Evolutionary conservation across 2,797 vertebrate species (phyloP).

Genomic region (Myripristis murdjan): DNA sequence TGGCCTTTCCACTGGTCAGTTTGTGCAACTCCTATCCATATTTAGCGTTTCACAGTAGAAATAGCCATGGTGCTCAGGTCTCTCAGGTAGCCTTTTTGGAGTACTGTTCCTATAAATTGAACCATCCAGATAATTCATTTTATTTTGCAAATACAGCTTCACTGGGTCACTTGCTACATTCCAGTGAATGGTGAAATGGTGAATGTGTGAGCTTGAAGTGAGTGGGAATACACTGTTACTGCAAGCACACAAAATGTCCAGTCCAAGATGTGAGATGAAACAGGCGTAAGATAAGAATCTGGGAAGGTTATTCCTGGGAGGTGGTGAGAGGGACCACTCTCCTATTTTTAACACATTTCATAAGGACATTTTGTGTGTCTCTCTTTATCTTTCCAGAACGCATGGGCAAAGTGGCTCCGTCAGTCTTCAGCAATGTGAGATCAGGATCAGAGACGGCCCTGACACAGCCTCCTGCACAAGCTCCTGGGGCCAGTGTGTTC

Average conservation of each 20-base stretch:
- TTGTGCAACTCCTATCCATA: not conserved
- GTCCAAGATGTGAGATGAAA: no score
- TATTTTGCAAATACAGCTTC: no score
- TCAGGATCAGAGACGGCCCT: conserved; percentile 91
- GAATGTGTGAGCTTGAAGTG: no score
- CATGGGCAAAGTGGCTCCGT: conserved; percentile 90
- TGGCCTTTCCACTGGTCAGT: not conserved
- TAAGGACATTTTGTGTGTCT: not conserved
- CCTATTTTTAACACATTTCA: not conserved
- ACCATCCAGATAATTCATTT: no score
- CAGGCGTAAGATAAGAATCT: no score
- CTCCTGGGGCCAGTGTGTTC: conserved; percentile 90
- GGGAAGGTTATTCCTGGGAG: not conserved
- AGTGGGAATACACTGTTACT: no score
- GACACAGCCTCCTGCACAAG: conserved; percentile 82
- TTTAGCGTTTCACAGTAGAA: not conserved
- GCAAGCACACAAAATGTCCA: no score
- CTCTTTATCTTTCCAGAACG: conserved; percentile 86
- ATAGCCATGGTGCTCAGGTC: not conserved
- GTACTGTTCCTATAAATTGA: no score
- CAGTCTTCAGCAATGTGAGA: conserved; percentile 90
- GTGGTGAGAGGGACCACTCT: not conserved
- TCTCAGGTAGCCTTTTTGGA: not conserved
- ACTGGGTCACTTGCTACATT: no score
- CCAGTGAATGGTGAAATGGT: no score